phyloP scores from a whole-genome alignment of 2,797 vertebrate species.

The Phataginus tricuspis region DNA sequence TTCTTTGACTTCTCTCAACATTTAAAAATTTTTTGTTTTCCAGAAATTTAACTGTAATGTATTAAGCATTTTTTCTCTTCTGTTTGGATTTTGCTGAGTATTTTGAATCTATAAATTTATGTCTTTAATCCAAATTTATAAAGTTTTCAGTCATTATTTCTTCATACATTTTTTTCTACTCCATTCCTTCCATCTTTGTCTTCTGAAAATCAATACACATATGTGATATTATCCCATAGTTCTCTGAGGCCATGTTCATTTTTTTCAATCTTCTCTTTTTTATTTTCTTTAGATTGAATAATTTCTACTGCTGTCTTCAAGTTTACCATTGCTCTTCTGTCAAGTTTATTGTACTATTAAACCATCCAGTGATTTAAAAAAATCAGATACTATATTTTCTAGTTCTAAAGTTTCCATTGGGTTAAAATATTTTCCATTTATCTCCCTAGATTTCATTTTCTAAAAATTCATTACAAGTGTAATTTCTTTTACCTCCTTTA shows the following conservation, averaged over 20 bases:
- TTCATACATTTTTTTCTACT: neutral
- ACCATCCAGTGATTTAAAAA: neutral
- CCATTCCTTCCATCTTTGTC: neutral
- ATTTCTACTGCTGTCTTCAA: neutral
- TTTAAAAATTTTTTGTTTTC: neutral
- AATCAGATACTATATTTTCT: neutral
- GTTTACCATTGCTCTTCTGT: neutral
- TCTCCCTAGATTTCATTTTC: neutral
- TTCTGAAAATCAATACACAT: neutral
- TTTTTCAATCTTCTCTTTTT: neutral
- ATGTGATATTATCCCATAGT: neutral
- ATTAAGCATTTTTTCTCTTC: neutral
- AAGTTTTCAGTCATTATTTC: neutral
- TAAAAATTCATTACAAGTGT: neutral
- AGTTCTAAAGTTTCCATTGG: neutral
- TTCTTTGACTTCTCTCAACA: neutral
- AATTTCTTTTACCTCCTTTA: neutral
- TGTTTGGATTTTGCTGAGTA: neutral
- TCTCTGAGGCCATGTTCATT: neutral
- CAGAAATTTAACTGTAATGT: neutral
- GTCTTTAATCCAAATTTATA: neutral
- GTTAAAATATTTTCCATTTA: neutral
- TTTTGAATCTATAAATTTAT: constrained; percentile 5
- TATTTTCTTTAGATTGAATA: neutral
- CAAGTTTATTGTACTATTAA: neutral